Conservation (phyloP, 2,113 vertebrate species). For the Scortum barcoo region DNA sequence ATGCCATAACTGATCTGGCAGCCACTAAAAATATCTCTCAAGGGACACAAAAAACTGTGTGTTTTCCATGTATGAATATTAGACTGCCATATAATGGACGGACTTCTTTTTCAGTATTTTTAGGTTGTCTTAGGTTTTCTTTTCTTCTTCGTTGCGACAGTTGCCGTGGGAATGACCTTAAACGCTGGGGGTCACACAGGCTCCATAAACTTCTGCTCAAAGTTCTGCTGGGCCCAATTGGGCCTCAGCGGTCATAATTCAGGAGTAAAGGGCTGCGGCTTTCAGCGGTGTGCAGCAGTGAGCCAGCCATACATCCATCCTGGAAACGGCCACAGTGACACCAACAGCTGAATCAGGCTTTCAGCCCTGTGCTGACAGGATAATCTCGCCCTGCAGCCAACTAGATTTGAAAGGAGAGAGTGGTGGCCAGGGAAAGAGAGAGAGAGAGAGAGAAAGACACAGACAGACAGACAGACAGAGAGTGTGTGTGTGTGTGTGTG, state of each 20-base stretch:
- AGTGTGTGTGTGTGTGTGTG: too few relatives aligned
- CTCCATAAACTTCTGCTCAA: conserved; percentile 1
- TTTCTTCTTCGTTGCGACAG: neutral
- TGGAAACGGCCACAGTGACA: conserved; percentile 55
- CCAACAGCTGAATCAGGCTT: conserved; percentile 72
- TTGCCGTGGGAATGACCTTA: conserved; percentile 6
- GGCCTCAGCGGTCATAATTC: conserved; percentile 13
- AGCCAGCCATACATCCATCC: conserved; percentile 49
- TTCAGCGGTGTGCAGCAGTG: conserved; percentile 18
- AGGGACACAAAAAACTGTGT: neutral
- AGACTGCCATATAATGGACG: neutral
- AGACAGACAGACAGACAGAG: too few relatives aligned
- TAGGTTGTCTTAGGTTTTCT: neutral
- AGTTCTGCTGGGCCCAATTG: conserved; percentile 3
- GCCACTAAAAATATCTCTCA: neutral
- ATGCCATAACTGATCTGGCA: neutral
- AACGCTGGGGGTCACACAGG: neutral
- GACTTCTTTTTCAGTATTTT: neutral
- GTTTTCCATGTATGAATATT: neutral
- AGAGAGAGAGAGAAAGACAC: too few relatives aligned
- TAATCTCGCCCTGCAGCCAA: conserved; percentile 61
- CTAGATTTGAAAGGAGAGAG: conserved; percentile 36
- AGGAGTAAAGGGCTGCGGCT: conserved; percentile 12
- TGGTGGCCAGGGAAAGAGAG: conserved; percentile 5
- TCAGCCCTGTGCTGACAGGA: conserved; percentile 66